These are phyloP conservation scores for Rhingia rostrata DNA, from an alignment of 2,888 invertebrate species.

Conservation along the genomic window DNA sequence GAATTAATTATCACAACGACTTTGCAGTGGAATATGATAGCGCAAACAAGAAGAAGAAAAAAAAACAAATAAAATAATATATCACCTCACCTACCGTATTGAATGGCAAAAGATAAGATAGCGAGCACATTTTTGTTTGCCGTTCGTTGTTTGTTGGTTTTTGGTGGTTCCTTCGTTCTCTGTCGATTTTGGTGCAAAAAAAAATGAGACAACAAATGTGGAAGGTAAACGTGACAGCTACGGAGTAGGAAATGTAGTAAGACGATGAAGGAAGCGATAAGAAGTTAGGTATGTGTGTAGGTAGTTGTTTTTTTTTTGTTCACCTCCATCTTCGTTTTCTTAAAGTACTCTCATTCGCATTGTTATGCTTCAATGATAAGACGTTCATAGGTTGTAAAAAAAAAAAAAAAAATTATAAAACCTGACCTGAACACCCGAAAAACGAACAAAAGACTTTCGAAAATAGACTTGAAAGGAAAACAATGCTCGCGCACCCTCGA, in stretches of 20 bases:
- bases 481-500: too few relatives aligned
- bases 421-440: constrained; percentile 28
- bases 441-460: constrained; percentile 27
- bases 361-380: constrained; percentile 41
- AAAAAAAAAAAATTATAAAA: constrained; percentile 15
- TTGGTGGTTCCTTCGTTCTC: constrained; percentile 5
- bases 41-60: constrained; percentile 20
- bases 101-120: constrained; percentile 56
- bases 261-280: constrained; percentile 20
- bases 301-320: constrained; percentile 18
- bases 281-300: background rate
- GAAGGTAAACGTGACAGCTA: constrained; percentile 29
- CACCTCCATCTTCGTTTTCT: background rate
- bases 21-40: background rate
- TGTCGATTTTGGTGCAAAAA: constrained; percentile 48
- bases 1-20: constrained; percentile 54
- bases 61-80: constrained; percentile 51
- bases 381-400: constrained; percentile 1
- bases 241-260: background rate
- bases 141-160: too few relatives aligned
- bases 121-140: constrained; percentile 3
- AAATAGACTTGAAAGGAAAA: too few relatives aligned
- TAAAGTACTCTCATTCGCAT: constrained; percentile 27
- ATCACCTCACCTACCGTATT: constrained; percentile 55
- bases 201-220: constrained; percentile 37